phyloP scores from a whole-genome alignment of 2,113 vertebrate genomes.

The Takifugu flavidus region DNA sequence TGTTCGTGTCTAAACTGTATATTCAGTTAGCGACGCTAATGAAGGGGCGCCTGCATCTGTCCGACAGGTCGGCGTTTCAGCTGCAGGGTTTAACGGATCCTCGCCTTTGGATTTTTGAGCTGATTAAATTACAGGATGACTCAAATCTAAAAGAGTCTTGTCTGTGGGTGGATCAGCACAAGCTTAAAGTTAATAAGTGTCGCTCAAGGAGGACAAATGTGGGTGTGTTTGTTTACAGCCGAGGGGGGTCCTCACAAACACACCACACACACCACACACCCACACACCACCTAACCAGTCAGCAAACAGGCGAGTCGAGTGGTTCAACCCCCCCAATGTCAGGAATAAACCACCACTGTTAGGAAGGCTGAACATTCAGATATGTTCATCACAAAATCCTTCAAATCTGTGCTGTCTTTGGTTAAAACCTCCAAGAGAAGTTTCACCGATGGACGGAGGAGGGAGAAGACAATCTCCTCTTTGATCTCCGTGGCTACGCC shows the following conservation, averaged over 20 bases:
- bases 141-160: constrained; percentile 10
- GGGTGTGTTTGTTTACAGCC: constrained; percentile 30
- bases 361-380: too few relatives aligned
- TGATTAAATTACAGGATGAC: constrained; percentile 17
- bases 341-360: constrained; percentile 3
- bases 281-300: constrained; percentile 22
- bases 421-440: too few relatives aligned
- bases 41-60: too few relatives aligned
- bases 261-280: constrained; percentile 25
- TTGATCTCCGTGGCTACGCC: too few relatives aligned
- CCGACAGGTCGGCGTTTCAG: too few relatives aligned
- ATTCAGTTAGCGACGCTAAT: too few relatives aligned
- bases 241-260: constrained; percentile 13
- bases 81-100: too few relatives aligned
- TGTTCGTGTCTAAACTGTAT: too few relatives aligned
- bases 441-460: too few relatives aligned
- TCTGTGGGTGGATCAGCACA: constrained; percentile 7
- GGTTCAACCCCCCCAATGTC: constrained; percentile 20
- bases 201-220: constrained; percentile 18
- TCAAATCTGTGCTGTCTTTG: too few relatives aligned
- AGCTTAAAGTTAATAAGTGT: constrained; percentile 18
- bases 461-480: too few relatives aligned
- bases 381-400: too few relatives aligned
- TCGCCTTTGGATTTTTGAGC: background rate
- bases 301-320: background rate